phyloP scores from a whole-genome alignment of 2,888 invertebrate genomes.

The Acrocyrtus sp. region DNA sequence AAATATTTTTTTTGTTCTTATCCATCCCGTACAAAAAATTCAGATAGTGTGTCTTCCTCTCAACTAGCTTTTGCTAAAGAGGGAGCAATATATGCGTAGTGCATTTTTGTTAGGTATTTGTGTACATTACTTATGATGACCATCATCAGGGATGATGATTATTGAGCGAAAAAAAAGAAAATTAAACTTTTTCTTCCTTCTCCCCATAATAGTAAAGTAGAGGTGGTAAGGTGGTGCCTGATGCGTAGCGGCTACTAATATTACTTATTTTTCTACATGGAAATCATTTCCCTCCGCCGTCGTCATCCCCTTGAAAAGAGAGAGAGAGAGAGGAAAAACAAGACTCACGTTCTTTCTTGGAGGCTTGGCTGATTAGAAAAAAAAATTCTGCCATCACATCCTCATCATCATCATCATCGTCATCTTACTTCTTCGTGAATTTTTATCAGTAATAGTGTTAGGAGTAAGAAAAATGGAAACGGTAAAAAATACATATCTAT shows the following conservation, averaged over 20 bases:
- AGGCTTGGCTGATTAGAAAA: constrained; percentile 54
- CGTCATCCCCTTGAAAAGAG: no score
- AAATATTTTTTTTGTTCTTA: not conserved
- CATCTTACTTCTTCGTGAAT: not conserved
- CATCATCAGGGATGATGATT: not conserved
- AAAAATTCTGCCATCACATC: constrained; percentile 52
- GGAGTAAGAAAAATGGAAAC: not conserved
- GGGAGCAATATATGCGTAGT: not conserved
- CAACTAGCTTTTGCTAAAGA: not conserved
- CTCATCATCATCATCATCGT: constrained; percentile 14
- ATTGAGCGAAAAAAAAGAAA: constrained; percentile 24
- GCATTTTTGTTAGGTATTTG: constrained; percentile 19
- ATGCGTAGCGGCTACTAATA: no score
- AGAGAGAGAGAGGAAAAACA: constrained; percentile 31
- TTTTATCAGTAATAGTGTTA: not conserved
- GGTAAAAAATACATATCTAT: not conserved
- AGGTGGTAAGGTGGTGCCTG: no score
- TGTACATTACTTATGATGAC: constrained; percentile 25
- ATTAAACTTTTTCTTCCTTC: constrained; percentile 38
- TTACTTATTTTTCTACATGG: not conserved
- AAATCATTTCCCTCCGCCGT: no score
- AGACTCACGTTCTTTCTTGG: constrained; percentile 50
- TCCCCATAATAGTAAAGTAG: no score
- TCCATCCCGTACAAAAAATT: no score
- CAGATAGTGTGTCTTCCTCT: no score